Percentiles rank a stretch among this genome's conserved stretches.
Conservation (phyloP, 2,888 invertebrate species). For the Epistrophe eligans region DNA sequence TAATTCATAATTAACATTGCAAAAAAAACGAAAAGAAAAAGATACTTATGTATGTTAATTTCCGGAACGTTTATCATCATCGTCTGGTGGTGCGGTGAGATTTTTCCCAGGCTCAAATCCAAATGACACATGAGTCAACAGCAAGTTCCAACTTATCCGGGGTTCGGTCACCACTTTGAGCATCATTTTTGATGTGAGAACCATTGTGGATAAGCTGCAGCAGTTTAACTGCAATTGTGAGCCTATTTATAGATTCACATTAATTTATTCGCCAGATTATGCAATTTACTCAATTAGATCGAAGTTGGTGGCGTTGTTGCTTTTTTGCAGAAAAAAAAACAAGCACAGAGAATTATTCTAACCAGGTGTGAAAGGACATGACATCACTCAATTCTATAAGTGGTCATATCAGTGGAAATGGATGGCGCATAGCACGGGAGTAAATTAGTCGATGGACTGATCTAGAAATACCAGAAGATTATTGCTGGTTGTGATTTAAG, state of each 20-base stretch:
- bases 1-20: slow-evolving; percentile 59
- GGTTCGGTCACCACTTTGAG: slow-evolving; percentile 51
- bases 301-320: too few species aligned
- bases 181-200: slow-evolving; percentile 58
- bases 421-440: slow-evolving; percentile 15
- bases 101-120: slow-evolving; percentile 60
- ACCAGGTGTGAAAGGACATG: slow-evolving; percentile 62
- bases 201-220: slow-evolving; percentile 55
- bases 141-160: slow-evolving; percentile 44
- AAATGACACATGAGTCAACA: slow-evolving; percentile 54
- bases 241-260: slow-evolving; percentile 56
- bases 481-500: slow-evolving; percentile 14
- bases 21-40: not conserved
- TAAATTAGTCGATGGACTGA: slow-evolving; percentile 14
- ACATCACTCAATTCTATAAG: slow-evolving; percentile 55
- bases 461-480: slow-evolving; percentile 65
- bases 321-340: not conserved
- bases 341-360: not conserved
- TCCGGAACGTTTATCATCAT: slow-evolving; percentile 39
- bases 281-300: slow-evolving; percentile 63
- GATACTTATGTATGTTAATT: slow-evolving; percentile 61
- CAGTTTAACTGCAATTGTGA: not conserved
- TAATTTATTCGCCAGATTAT: slow-evolving; percentile 54
- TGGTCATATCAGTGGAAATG: slow-evolving; percentile 4
- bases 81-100: slow-evolving; percentile 23